phyloP scores from a whole-genome alignment of 2,797 vertebrate species.

The Sebastolobus altivelis region DNA sequence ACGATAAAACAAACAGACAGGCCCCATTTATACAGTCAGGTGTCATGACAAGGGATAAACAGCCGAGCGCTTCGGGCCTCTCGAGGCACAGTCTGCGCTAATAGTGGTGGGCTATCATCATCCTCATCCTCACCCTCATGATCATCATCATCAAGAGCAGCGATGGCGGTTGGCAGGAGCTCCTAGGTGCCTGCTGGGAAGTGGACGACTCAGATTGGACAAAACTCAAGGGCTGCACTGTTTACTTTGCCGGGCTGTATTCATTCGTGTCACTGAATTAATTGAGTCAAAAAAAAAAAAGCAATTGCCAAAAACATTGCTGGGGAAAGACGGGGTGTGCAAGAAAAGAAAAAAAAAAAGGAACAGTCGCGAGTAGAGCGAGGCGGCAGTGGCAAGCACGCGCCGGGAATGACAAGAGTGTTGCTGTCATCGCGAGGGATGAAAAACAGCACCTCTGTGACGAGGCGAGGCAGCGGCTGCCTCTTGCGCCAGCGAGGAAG shows the following conservation, averaged over 20 bases:
- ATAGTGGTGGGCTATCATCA: conserved; percentile 64
- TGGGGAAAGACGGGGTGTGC: conserved; percentile 14
- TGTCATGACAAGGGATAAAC: conserved; percentile 83
- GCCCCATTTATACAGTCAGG: conserved; percentile 82
- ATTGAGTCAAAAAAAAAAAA: conserved; percentile 61
- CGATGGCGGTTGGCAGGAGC: conserved; percentile 61
- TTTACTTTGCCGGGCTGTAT: conserved; percentile 66
- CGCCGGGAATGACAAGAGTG: conserved; percentile 76
- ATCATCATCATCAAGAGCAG: conserved; percentile 63
- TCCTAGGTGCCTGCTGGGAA: conserved; percentile 66
- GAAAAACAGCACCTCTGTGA: conserved; percentile 80
- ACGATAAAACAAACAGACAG: conserved; percentile 83
- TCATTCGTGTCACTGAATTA: conserved; percentile 76
- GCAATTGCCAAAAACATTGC: conserved; percentile 67
- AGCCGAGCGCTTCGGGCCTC: conserved; percentile 61
- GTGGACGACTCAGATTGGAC: conserved; percentile 70
- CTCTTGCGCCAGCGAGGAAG: conserved; percentile 61
- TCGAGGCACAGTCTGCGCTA: conserved; percentile 54
- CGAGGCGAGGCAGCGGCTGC: conserved; percentile 69
- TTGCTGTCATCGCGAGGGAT: conserved; percentile 72
- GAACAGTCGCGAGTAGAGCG: conserved; percentile 53
- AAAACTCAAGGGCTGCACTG: conserved; percentile 66
- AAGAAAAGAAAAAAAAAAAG: not conserved
- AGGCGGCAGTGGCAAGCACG: conserved; percentile 56
- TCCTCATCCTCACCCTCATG: conserved; percentile 57